These are phyloP conservation scores for Heteromyza rotundicornis DNA, from an alignment of 2,888 invertebrate species.

Conservation along the genomic window DNA sequence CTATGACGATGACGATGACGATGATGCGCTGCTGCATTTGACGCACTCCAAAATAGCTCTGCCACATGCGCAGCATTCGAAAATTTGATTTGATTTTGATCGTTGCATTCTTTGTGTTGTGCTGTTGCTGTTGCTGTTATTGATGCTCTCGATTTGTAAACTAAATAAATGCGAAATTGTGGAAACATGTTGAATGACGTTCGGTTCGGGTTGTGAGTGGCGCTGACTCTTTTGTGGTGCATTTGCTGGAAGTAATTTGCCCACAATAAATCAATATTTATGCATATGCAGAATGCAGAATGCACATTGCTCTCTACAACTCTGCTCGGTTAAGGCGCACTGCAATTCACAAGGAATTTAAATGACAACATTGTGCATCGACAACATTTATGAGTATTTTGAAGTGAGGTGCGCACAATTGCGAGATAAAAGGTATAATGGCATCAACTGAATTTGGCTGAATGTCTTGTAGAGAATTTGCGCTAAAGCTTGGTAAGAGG, in stretches of 20 bases:
- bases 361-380: too few species aligned
- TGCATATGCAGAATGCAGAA: too few species aligned
- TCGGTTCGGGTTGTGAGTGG: neutral
- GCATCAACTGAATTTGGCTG: too few species aligned
- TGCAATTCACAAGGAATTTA: too few species aligned
- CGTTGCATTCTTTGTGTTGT: neutral
- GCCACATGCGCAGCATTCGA: neutral
- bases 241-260: constrained; percentile 19
- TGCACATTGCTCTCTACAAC: too few species aligned
- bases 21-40: neutral
- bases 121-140: neutral
- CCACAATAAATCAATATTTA: constrained; percentile 17
- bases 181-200: neutral
- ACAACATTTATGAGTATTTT: too few species aligned
- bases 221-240: neutral
- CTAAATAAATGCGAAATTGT: neutral
- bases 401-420: too few species aligned
- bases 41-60: neutral
- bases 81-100: neutral
- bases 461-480: too few species aligned
- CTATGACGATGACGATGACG: neutral
- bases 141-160: neutral
- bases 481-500: too few species aligned
- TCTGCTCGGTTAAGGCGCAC: too few species aligned
- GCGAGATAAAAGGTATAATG: too few species aligned